phyloP scores from a whole-genome alignment of 23 tunicate genomes.

The Ascidia mentula region DNA sequence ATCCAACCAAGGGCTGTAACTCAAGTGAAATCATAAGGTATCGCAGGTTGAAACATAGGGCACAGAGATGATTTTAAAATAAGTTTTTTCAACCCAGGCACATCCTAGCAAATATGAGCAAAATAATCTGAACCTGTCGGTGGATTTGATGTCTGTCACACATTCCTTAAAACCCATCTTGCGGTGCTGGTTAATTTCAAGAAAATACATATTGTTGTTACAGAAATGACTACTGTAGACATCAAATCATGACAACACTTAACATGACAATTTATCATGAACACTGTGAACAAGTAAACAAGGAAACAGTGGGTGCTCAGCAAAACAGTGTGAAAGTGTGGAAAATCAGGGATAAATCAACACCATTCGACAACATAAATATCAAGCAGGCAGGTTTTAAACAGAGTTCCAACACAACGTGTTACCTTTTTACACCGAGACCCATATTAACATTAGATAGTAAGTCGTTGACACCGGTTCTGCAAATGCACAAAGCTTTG shows the following conservation, averaged over 20 bases:
- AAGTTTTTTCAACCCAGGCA: neutral
- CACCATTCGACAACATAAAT: neutral
- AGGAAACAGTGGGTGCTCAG: neutral
- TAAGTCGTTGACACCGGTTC: constrained; percentile 58
- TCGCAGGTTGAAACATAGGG: neutral
- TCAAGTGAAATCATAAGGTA: neutral
- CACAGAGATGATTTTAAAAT: neutral
- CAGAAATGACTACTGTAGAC: no score
- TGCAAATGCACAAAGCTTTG: constrained; percentile 27
- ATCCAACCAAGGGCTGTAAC: neutral
- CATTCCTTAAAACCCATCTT: no score
- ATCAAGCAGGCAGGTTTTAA: neutral
- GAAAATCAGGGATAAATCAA: neutral
- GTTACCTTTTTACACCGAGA: constrained; percentile 62
- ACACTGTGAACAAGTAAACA: neutral
- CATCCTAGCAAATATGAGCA: no score
- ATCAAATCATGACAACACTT: no score
- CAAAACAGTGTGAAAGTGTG: neutral
- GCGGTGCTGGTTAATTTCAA: no score
- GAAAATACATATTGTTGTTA: no score
- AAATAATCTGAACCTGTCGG: no score
- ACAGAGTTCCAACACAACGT: neutral
- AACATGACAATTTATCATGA: neutral
- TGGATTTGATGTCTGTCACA: no score
- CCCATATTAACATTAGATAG: constrained; percentile 80